Evolutionary conservation across 1,140 invertebrate species (phyloP), one percentile per base, ranked within the genome.

Genomic region (Cotesia chilonis): DNA sequence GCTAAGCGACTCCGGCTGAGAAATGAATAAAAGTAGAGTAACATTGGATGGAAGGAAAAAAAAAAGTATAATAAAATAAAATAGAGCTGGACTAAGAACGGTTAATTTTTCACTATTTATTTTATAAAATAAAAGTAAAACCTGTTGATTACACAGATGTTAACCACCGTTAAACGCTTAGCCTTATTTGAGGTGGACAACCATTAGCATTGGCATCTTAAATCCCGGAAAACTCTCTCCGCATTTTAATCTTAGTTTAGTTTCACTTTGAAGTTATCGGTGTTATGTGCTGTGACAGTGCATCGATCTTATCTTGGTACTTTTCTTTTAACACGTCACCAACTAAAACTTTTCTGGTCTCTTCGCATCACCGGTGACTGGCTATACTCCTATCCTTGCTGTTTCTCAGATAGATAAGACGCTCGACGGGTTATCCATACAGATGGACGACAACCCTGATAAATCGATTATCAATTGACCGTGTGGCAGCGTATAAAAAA

Each of bases 281-380:
- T 28, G 28, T 28, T 28, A 28, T 28, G 28, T 28, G 28, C 1
- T 12, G 14, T 20, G 17, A 70, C 38, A 70, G 20, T 41, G 17
- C 70, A 72, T 72, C 71, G 55, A 72, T 72, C 71, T 72, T 47
- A 9, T 72, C 52, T 20, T 12, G 6, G 38, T 52, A 72, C 65
- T 72, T 68, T 68, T 59, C 7, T 68, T 12, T 35, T 57, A 55
- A 17, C 55, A 60, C 37, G n/a, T 14, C n/a, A 37, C 63, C 12
- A n/a, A n/a, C n/a, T 51, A 36, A 68, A 68, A 68, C 67, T 68
- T 68, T 41, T 37, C 59, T 17, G 41, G 41, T 47, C 41, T 47
- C 10, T 47, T 28, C 28, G 28, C 28, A 28, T 28, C 28, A 28
- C 28, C 28, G 28, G 28, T 28, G 2, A 1, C 28, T 28, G 28